phyloP scores from a whole-genome alignment of 2,113 vertebrate genomes.

The Potamarius usumacintae region DNA sequence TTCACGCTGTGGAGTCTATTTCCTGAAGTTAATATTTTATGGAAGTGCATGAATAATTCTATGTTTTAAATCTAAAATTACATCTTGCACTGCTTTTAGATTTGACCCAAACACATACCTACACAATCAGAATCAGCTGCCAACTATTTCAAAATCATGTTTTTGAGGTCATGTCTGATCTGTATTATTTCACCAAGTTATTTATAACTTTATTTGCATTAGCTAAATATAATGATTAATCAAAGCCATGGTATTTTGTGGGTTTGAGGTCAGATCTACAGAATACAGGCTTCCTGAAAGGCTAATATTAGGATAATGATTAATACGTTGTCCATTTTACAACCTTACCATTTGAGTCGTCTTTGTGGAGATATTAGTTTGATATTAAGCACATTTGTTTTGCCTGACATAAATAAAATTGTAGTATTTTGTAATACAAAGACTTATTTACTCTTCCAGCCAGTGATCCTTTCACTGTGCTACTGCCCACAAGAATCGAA shows the following conservation, averaged over 20 bases:
- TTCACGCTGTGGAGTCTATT: not conserved
- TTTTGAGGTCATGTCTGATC: not conserved
- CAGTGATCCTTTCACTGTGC: not conserved
- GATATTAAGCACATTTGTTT: not conserved
- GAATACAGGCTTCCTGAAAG: not conserved
- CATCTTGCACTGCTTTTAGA: not conserved
- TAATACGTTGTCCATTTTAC: not conserved
- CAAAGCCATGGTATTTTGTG: not conserved
- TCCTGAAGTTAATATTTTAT: constrained; percentile 2
- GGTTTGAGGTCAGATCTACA: not conserved
- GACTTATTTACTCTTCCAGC: not conserved
- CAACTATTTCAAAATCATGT: not conserved
- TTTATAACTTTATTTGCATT: not conserved
- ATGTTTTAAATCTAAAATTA: not conserved
- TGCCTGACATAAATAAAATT: not conserved
- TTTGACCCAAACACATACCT: not conserved
- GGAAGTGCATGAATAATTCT: not conserved
- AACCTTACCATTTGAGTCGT: not conserved
- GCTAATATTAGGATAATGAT: not conserved
- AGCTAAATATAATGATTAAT: not conserved
- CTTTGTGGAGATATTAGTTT: not conserved
- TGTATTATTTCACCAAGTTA: not conserved
- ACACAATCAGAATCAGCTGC: not conserved
- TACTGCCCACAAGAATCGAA: not conserved
- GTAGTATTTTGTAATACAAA: not conserved